These are phyloP conservation scores for Paracanthobrama guichenoti DNA, from an alignment of 2,113 vertebrate genomes.

Conservation along the genomic window DNA sequence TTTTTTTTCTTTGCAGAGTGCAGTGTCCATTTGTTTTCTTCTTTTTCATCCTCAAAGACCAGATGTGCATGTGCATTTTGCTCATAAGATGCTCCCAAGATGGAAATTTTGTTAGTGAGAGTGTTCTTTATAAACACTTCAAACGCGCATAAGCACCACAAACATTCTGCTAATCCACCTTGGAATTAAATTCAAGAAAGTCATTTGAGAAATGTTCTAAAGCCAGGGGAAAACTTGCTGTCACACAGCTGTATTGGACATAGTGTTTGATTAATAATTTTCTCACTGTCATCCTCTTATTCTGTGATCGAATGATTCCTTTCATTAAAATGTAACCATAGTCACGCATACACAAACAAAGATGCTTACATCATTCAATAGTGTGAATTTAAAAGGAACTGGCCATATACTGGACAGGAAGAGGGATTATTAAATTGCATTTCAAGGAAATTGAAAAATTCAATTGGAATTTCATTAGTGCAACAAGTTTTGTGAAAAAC, in stretches of 20 bases:
- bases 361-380: not conserved
- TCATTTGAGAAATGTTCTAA: not conserved
- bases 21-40: constrained; percentile 10
- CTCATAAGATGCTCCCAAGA: constrained; percentile 20
- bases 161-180: not conserved
- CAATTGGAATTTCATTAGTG: not conserved
- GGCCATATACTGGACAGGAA: too few species aligned
- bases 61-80: constrained; percentile 41
- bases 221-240: not conserved
- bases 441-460: not conserved
- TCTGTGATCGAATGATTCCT: not conserved
- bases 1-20: not conserved
- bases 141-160: constrained; percentile 4
- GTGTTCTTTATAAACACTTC: constrained; percentile 28
- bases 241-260: not conserved
- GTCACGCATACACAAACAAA: constrained; percentile 6
- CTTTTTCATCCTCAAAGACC: constrained; percentile 16
- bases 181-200: not conserved
- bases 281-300: not conserved
- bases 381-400: not conserved
- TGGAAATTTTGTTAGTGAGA: constrained; percentile 22
- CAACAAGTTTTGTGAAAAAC: not conserved
- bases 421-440: not conserved
- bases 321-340: not conserved
- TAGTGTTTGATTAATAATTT: not conserved